Evolutionary conservation across 2,113 vertebrate species (phyloP).

Genomic region (Strigops habroptila): DNA sequence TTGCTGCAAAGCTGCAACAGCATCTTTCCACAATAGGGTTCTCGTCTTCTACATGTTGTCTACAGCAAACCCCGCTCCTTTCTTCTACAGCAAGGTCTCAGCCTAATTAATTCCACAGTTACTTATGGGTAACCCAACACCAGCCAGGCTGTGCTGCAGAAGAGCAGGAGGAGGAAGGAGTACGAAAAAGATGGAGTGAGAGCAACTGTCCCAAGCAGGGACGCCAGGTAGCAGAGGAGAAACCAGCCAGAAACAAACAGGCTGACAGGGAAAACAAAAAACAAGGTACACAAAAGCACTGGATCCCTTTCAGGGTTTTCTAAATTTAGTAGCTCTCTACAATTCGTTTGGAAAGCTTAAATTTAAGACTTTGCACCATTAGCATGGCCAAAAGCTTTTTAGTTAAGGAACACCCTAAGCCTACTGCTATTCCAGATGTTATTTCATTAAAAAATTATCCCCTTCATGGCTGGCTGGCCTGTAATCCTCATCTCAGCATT

Average conservation of each 20-base stretch:
- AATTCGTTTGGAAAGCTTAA: neutral
- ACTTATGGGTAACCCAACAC: neutral
- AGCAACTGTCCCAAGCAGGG: neutral
- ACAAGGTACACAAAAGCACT: neutral
- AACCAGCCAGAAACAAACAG: neutral
- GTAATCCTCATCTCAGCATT: neutral
- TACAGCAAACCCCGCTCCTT: neutral
- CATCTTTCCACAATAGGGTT: neutral
- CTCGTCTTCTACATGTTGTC: neutral
- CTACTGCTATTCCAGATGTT: neutral
- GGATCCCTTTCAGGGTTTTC: neutral
- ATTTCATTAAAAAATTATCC: neutral
- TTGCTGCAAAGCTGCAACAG: neutral
- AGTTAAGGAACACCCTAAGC: neutral
- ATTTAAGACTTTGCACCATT: neutral
- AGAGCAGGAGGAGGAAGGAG: neutral
- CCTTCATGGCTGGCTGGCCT: neutral
- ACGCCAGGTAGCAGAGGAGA: neutral
- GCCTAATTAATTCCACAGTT: neutral
- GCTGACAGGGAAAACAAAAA: neutral
- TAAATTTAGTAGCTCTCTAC: neutral
- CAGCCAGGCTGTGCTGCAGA: neutral
- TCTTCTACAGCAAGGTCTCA: neutral
- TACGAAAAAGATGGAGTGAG: neutral
- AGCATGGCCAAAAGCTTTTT: neutral